A percentile compares a stretch with the other conserved stretches of the same genome.
These are phyloP conservation scores for Agrypnia vestita DNA, from an alignment of 1,140 invertebrate species.

Conservation along the genomic window DNA sequence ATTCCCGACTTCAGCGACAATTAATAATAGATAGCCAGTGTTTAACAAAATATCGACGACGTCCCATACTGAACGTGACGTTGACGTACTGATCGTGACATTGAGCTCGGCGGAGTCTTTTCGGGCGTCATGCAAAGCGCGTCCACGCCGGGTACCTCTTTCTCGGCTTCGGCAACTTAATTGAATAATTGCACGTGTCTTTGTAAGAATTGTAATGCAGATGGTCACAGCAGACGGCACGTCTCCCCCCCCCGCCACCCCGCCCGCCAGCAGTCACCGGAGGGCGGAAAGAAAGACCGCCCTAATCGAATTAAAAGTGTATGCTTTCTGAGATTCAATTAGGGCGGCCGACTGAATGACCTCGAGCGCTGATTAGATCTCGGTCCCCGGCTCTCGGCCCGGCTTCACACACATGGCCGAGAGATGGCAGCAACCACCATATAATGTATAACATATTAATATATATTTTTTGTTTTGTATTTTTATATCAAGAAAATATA, in stretches of 20 bases:
- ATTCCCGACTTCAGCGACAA: too few species aligned
- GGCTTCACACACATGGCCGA: background rate
- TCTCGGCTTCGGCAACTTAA: background rate
- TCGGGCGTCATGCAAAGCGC: too few species aligned
- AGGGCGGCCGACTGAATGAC: constrained; percentile 39
- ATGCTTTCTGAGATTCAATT: constrained; percentile 59
- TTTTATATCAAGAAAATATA: too few species aligned
- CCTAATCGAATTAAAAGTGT: constrained; percentile 60
- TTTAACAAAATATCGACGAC: too few species aligned
- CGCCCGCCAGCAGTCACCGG: background rate
- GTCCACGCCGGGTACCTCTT: too few species aligned
- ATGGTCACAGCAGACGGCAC: background rate
- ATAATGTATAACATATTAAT: too few species aligned
- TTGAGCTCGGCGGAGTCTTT: too few species aligned
- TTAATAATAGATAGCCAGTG: too few species aligned
- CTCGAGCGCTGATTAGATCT: constrained; percentile 28
- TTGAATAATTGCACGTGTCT: constrained; percentile 28
- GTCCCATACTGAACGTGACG: too few species aligned
- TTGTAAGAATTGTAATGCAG: constrained; percentile 32
- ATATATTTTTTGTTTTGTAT: too few species aligned
- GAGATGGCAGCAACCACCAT: background rate
- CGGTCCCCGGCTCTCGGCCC: background rate
- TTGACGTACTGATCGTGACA: too few species aligned
- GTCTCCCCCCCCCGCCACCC: background rate
- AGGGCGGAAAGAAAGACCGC: constrained; percentile 32